These are phyloP conservation scores for Sceloporus tristichus DNA, from an alignment of 2,113 vertebrate genomes.

Conservation along the genomic window DNA sequence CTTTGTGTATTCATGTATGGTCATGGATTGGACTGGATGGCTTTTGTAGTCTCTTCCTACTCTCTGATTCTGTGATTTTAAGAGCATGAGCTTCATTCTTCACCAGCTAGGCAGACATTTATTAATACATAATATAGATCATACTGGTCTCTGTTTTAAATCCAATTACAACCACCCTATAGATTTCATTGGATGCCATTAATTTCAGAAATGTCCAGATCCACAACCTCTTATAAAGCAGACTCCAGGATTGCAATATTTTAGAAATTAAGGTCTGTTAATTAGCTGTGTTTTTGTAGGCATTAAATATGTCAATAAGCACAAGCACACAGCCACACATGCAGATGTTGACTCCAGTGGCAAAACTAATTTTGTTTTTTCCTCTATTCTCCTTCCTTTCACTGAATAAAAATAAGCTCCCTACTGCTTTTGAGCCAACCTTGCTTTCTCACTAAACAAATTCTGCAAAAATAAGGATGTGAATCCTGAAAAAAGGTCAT, in stretches of 20 bases:
- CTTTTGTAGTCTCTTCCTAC: too few relatives aligned
- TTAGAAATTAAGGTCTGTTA: neutral
- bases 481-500: neutral
- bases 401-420: neutral
- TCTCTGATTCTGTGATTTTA: too few relatives aligned
- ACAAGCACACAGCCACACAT: neutral
- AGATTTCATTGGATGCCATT: neutral
- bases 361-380: neutral
- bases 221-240: neutral
- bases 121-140: neutral
- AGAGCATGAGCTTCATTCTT: neutral
- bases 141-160: neutral
- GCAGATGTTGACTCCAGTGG: neutral
- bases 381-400: neutral
- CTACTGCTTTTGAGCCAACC: neutral
- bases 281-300: neutral
- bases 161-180: neutral
- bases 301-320: neutral
- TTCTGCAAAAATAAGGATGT: neutral
- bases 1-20: too few relatives aligned
- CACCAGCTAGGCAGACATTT: neutral
- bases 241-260: neutral
- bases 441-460: constrained; percentile 14
- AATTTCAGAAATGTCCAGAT: neutral
- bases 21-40: too few relatives aligned